A percentile compares a stretch with the other conserved stretches of the same genome.
These are phyloP conservation scores for Sparus aurata DNA, from an alignment of 2,797 vertebrate genomes.

Conservation along the genomic window DNA sequence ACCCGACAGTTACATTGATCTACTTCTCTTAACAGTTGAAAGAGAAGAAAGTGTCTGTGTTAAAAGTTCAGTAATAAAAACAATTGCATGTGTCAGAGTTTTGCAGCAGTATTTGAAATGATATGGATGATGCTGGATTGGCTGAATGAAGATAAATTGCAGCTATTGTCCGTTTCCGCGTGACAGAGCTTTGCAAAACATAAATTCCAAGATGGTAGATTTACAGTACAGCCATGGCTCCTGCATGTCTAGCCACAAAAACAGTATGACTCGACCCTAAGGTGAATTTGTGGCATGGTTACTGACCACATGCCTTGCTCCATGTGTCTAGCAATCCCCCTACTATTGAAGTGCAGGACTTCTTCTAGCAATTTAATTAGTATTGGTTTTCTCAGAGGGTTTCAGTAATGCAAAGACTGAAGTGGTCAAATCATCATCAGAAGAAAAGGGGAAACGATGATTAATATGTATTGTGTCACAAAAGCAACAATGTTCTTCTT, in stretches of 20 bases:
- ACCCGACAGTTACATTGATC: background rate
- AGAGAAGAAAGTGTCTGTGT: background rate
- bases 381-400: background rate
- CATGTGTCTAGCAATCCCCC: background rate
- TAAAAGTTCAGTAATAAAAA: background rate
- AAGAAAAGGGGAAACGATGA: background rate
- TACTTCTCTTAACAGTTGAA: conserved; percentile 3
- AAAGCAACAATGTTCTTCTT: background rate
- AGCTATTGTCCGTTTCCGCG: background rate
- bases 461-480: background rate
- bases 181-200: background rate
- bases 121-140: background rate
- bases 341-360: background rate
- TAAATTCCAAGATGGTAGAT: conserved; percentile 11
- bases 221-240: conserved; percentile 8
- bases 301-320: background rate
- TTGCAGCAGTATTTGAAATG: background rate
- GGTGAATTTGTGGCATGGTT: background rate
- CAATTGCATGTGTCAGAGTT: background rate
- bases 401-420: conserved; percentile 13
- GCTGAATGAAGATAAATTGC: background rate
- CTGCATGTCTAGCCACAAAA: conserved; percentile 21
- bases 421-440: conserved; percentile 15
- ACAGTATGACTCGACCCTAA: background rate
- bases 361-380: conserved; percentile 6